Conservation (phyloP, 2,888 invertebrate genomes). For the Heliconius erato region DNA sequence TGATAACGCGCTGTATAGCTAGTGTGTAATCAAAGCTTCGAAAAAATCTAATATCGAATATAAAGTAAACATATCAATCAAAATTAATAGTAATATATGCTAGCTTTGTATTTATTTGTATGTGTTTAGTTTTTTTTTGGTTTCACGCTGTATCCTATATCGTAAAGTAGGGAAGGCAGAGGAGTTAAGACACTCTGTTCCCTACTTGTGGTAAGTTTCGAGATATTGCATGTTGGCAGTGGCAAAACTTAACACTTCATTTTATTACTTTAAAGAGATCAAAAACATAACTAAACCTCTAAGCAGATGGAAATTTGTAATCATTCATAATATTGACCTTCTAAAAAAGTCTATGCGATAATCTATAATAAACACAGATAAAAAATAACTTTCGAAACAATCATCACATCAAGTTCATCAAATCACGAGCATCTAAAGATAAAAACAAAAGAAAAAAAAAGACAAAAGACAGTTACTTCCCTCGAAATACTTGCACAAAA, state of each 20-base stretch:
- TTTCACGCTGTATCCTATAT: neutral
- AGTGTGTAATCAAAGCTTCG: conserved; percentile 50
- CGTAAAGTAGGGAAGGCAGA: neutral
- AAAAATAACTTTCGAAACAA: neutral
- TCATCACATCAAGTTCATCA: neutral
- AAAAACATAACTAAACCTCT: no score
- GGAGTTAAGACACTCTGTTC: neutral
- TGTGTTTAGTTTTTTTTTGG: neutral
- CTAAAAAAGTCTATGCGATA: neutral
- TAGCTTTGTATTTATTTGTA: neutral
- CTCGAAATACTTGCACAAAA: neutral
- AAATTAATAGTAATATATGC: conserved; percentile 39
- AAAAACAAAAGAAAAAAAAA: neutral
- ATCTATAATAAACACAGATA: neutral
- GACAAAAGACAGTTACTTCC: neutral
- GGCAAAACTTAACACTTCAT: no score
- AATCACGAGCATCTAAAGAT: neutral
- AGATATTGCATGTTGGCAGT: no score
- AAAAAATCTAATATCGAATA: conserved; percentile 53
- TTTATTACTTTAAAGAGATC: no score
- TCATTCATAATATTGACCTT: no score
- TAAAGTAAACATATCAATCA: conserved; percentile 41
- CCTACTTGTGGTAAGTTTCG: no score
- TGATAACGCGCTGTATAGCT: conserved; percentile 50
- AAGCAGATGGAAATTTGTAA: no score